These are phyloP conservation scores for Copsychus sechellarum DNA, from an alignment of 2,113 vertebrate species.

Conservation along the genomic window DNA sequence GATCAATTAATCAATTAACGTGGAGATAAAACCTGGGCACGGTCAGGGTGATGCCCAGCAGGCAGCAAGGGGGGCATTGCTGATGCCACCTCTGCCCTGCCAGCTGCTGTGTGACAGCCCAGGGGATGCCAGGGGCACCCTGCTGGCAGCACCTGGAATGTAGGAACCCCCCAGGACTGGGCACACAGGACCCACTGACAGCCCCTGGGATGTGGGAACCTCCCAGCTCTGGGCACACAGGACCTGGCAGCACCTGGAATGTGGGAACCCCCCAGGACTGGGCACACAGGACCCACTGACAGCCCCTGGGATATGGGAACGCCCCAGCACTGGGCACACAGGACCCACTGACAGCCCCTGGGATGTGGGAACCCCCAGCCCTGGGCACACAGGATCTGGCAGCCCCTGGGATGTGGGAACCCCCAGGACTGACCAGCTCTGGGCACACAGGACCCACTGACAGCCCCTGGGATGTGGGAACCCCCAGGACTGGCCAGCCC, in stretches of 20 bases:
- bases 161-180: neutral
- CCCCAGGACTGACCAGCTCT: too few relatives aligned
- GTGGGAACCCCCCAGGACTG: neutral
- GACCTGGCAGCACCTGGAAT: neutral
- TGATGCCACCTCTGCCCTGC: neutral
- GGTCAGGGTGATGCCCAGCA: neutral
- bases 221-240: neutral
- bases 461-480: neutral
- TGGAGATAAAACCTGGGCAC: neutral
- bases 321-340: neutral
- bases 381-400: neutral
- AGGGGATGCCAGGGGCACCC: neutral
- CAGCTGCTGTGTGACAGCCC: neutral
- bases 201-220: neutral
- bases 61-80: neutral
- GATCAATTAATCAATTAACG: neutral
- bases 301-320: too few relatives aligned
- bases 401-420: neutral
- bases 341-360: too few relatives aligned
- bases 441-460: neutral
- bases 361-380: neutral
- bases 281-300: too few relatives aligned
- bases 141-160: neutral
- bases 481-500: neutral
- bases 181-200: neutral